Conservation (phyloP, 2,888 invertebrate genomes). For the Drosophila merina region DNA sequence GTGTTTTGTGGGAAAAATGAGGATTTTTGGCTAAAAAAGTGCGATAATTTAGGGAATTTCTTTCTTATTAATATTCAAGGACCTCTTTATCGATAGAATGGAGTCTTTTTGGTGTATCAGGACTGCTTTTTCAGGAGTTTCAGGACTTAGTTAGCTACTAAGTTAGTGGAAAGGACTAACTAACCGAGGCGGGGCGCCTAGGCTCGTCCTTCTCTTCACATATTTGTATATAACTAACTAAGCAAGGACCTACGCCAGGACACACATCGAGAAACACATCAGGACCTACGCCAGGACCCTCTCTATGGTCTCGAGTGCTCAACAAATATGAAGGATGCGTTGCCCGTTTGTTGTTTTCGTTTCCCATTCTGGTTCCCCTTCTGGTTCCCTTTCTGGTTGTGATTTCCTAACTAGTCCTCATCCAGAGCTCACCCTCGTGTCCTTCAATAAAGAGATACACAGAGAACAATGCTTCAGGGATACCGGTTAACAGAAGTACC, state of each 20-base stretch:
- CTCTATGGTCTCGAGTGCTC: conserved; percentile 52
- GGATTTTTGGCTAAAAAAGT: too few relatives aligned
- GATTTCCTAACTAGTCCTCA: conserved; percentile 15
- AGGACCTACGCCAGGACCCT: conserved; percentile 1
- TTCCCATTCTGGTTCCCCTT: conserved; percentile 13
- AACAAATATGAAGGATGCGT: conserved; percentile 59
- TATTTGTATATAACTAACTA: conserved; percentile 77
- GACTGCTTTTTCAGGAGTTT: background rate
- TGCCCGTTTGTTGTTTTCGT: conserved; percentile 52
- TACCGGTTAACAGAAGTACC: background rate
- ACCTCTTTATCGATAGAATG: conserved; percentile 16
- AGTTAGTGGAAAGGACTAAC: conserved; percentile 9
- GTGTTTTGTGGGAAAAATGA: too few relatives aligned
- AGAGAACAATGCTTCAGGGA: background rate
- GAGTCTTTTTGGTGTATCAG: background rate
- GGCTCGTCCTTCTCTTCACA: conserved; percentile 55
- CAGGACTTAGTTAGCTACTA: too few relatives aligned
- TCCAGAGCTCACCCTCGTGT: background rate
- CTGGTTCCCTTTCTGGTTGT: conserved; percentile 6
- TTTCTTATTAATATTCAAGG: conserved; percentile 1
- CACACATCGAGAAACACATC: background rate
- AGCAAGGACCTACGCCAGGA: conserved; percentile 44
- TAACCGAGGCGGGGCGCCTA: conserved; percentile 37
- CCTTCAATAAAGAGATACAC: background rate
- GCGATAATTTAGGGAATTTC: too few relatives aligned